These are phyloP conservation scores for Pelobates fuscus DNA, from an alignment of 2,113 vertebrate genomes.

Conservation along the genomic window DNA sequence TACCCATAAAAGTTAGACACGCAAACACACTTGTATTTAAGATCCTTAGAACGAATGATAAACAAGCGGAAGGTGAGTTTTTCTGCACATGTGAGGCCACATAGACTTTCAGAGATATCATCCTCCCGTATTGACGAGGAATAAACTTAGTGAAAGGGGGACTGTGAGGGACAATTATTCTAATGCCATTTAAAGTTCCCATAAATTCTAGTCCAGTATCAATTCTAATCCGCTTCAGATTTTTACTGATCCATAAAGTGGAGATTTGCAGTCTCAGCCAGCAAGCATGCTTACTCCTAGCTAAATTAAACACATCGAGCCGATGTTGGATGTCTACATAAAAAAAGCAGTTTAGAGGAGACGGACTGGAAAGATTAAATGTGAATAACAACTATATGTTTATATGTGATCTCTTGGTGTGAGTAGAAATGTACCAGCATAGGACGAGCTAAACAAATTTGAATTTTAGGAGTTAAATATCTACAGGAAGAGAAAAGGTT, in stretches of 20 bases:
- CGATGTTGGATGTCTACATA: constrained; percentile 80
- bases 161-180: constrained; percentile 75
- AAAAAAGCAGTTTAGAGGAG: constrained; percentile 80
- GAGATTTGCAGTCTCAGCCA: constrained; percentile 83
- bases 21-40: not conserved
- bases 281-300: constrained; percentile 80
- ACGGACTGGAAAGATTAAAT: constrained; percentile 82
- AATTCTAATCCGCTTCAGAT: constrained; percentile 85
- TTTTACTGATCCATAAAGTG: constrained; percentile 84
- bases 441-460: not conserved
- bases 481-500: not conserved
- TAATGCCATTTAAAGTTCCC: constrained; percentile 86
- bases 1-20: not conserved
- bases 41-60: constrained; percentile 15
- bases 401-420: constrained; percentile 81
- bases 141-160: constrained; percentile 69
- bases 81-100: not conserved
- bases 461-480: not conserved
- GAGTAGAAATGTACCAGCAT: not conserved
- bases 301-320: constrained; percentile 86
- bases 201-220: constrained; percentile 85
- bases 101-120: constrained; percentile 73
- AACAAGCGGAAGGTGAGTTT: not conserved
- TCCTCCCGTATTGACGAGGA: constrained; percentile 70
- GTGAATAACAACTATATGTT: constrained; percentile 82